A percentile compares a stretch with the other conserved stretches of the same genome.
Evolutionary conservation across 2,888 invertebrate genomes (phyloP).

Genomic region (Hylaea fasciaria): DNA sequence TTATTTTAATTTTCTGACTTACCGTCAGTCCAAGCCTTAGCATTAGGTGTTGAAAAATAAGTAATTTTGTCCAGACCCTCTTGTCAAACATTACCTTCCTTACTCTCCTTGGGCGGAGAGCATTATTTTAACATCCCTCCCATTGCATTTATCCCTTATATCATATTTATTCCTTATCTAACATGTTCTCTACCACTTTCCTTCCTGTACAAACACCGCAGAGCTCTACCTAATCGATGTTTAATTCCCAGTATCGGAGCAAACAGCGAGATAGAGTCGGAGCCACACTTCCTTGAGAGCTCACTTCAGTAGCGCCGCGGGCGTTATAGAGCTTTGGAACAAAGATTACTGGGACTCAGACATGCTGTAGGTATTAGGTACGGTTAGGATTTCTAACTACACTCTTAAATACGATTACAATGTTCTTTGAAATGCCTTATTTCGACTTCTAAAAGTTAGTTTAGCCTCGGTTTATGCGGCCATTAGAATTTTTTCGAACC

Average conservation of each 20-base stretch:
- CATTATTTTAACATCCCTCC: background rate
- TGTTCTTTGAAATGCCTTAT: too few species aligned
- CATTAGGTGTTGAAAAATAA: too few species aligned
- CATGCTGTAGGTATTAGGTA: background rate
- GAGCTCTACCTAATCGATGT: conserved; percentile 30
- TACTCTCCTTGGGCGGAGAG: background rate
- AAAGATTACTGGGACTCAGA: conserved; percentile 27
- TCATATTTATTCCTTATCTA: conserved; percentile 17
- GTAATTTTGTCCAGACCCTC: too few species aligned
- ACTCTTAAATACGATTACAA: too few species aligned
- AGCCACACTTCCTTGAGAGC: conserved; percentile 34
- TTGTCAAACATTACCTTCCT: too few species aligned
- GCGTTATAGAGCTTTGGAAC: conserved; percentile 30
- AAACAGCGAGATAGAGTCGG: conserved; percentile 28
- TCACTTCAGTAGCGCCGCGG: conserved; percentile 32
- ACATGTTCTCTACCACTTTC: conserved; percentile 6
- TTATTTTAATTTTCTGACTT: too few species aligned
- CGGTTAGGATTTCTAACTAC: too few species aligned
- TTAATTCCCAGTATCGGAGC: conserved; percentile 32
- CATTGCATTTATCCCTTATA: conserved; percentile 4
- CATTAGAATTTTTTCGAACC: too few species aligned
- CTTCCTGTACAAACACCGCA: conserved; percentile 23
- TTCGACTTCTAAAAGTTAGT: too few species aligned
- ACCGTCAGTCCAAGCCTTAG: too few species aligned
- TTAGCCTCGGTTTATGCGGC: too few species aligned